Conservation (phyloP, 2,888 invertebrate genomes). For the Dorcus hopei region DNA sequence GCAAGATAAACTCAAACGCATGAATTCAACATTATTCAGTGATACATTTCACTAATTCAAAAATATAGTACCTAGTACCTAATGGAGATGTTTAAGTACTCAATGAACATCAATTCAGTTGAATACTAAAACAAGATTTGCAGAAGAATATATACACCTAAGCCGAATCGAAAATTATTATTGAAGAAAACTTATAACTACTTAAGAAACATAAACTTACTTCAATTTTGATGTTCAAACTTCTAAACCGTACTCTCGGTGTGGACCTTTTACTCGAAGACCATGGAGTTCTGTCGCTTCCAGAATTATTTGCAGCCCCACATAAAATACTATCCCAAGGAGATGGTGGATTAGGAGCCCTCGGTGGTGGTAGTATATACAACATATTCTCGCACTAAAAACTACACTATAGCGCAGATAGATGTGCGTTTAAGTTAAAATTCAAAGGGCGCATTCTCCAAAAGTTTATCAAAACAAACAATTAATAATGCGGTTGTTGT, state of each 20-base stretch:
- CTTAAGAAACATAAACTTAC: conserved; percentile 18
- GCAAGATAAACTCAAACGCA: neutral
- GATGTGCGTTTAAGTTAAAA: neutral
- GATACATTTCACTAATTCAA: too few species aligned
- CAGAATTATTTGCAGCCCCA: conserved; percentile 25
- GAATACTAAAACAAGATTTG: too few species aligned
- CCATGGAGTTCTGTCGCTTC: conserved; percentile 24
- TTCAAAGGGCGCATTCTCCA: too few species aligned
- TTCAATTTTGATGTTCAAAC: conserved; percentile 22
- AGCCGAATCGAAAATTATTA: too few species aligned
- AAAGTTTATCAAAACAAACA: neutral
- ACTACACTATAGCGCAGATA: conserved; percentile 1
- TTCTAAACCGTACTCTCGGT: conserved; percentile 27
- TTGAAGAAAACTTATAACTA: too few species aligned
- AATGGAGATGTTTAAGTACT: too few species aligned
- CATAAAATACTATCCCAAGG: conserved; percentile 52
- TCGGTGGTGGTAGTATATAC: conserved; percentile 53
- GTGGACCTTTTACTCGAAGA: conserved; percentile 18
- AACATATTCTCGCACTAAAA: conserved; percentile 40
- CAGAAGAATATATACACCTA: too few species aligned
- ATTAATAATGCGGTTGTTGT: neutral
- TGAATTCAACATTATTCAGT: too few species aligned
- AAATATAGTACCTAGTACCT: too few species aligned
- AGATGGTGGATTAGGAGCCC: conserved; percentile 50
- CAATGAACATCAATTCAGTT: too few species aligned